Base-by-base conservation (phyloP, 2,113 vertebrate genomes). In the Terrapene triunguis region DNA sequence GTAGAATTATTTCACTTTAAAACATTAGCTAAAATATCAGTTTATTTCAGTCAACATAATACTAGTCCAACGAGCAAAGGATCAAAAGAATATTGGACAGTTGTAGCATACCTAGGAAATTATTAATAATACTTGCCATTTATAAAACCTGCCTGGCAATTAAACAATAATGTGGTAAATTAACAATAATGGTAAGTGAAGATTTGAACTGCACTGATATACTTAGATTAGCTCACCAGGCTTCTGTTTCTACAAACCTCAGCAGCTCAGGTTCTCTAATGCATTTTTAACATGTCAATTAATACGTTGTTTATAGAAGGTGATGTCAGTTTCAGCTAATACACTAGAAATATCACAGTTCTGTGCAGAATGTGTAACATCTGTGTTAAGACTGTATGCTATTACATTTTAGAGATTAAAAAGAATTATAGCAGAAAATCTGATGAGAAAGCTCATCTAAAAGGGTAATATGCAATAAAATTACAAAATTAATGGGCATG, bases 301-400 rank as follows among this genome's bases (percentile, higher is more conserved):
- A 97, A 98, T 85, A 94, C 29, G 29, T 42, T 84, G 91, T 80
- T 96, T 96, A 91, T 97, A 94, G 97, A 96, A 94, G 92, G 87
- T 85, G 84, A 94, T 87, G 91, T 90, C 93, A 90, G 82, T 74
- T 96, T 96, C 91, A 94, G 84, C 93, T 65, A 86, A 96, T 44
- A 97, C 78, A 83, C 59, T 92, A 91, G 89, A 97, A 98, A 98
- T 97, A 96, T 97, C 97, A 98, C 96, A 94, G 94, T 80, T 95
- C 87, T 80, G 84, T 81, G 59, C 57, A 94, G 90, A 98, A 97
- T 96, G 84, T 95, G 47, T 47, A 94, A 84, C 9, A 10, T 84
- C 80, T 11, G 16, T 81, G 89, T 87, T 91, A 95, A 82, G 65
- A 82, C 42, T 65, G 55, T 69, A 83, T 3, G 2, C 4, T 50